Evolutionary conservation across 2,888 invertebrate genomes (phyloP).

Genomic region (Abrostola triplasia): DNA sequence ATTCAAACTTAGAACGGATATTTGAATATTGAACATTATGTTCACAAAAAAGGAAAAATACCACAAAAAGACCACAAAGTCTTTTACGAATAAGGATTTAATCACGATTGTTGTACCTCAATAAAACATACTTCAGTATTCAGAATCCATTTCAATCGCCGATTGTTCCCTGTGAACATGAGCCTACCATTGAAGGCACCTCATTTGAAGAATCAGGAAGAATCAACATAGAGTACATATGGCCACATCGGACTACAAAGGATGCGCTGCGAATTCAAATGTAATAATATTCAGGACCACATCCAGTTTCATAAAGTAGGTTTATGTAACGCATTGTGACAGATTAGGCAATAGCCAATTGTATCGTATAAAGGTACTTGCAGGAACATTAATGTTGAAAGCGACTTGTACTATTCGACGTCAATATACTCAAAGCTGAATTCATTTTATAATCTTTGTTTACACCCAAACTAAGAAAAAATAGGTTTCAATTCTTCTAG

Average conservation of each 20-base stretch:
- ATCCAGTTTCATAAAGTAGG: slow-evolving; percentile 58
- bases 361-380: slow-evolving; percentile 10
- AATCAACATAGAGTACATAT: slow-evolving; percentile 5
- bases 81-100: not conserved
- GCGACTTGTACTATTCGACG: not conserved
- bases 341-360: slow-evolving; percentile 41
- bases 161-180: slow-evolving; percentile 28
- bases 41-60: too few relatives aligned
- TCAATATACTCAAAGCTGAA: too few relatives aligned
- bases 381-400: not conserved
- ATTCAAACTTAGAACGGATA: too few relatives aligned
- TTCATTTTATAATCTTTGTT: too few relatives aligned
- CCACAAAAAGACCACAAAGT: too few relatives aligned
- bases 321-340: slow-evolving; percentile 61
- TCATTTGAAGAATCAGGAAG: slow-evolving; percentile 24
- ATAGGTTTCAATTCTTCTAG: too few relatives aligned
- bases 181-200: slow-evolving; percentile 16
- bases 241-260: not conserved
- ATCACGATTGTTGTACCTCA: slow-evolving; percentile 4
- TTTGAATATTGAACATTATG: too few relatives aligned
- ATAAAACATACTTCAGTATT: slow-evolving; percentile 31
- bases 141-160: slow-evolving; percentile 32
- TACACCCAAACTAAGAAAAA: too few relatives aligned
- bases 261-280: slow-evolving; percentile 30
- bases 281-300: slow-evolving; percentile 45